Base-by-base conservation (phyloP, 1,140 invertebrate species). In the Anastatus disparis region DNA sequence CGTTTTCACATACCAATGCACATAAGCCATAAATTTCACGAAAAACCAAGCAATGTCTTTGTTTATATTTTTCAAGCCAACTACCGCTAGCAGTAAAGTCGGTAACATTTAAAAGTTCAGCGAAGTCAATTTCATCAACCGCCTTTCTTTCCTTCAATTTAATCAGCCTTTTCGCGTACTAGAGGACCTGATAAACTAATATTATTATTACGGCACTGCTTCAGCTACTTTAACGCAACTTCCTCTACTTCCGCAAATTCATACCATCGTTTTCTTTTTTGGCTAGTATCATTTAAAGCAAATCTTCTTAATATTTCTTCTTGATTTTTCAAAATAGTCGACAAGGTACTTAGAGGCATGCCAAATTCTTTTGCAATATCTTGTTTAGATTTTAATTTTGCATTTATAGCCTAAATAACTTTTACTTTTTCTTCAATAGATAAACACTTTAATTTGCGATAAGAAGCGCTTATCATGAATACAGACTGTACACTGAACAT, bases 11-110 rank as follows among this genome's bases (percentile, higher is more conserved):
- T 31, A 79, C 81, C 58, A 63, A 69, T 15, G 66, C 74, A 76
- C 74, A 74, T 79, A 82, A 78, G 24, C 80, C 77, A 58, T 74
- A 80, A 58, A 80, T 56, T 75, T 74, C 77, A 73, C 74, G 76
- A 69, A 79, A 79, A 42, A 62, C 76, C 52, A 82, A 63, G 55
- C 72, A 62, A 59, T 79, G 66, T 31, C 76, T 64, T 61, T 77
- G 79, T 69, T 81, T 79, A 72, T 79, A 84, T 72, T 79, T 78
- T 27, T 77, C 63, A 31, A 83, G 65, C 82, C 84, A 86, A 42
- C 81, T 81, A 76, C 81, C 75, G 59, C 80, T 81, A 42, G 78
- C 82, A 20, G 50, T 59, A 77, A 85, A 84, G 56, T 77, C 74
- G 38, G 52, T 48, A 68, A 71, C 50, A 62, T 73, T 72, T 31